A percentile compares a stretch with the other conserved stretches of the same genome.
Evolutionary conservation across 1,140 invertebrate genomes (phyloP).

Genomic region (Drosophila subpulchrella): DNA sequence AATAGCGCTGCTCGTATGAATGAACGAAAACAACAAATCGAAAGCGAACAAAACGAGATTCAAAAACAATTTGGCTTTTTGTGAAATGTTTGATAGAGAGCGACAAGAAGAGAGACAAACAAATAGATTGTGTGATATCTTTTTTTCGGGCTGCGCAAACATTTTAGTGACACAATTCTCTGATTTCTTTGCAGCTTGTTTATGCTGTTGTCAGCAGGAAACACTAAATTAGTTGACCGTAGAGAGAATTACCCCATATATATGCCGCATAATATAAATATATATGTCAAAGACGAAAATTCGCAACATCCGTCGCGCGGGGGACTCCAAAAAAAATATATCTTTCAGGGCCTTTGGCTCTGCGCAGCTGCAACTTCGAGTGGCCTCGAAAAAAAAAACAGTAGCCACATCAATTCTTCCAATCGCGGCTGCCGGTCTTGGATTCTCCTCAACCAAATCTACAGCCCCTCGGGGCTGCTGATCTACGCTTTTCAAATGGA

Average conservation of each 20-base stretch:
- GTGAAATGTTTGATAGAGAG: conserved; percentile 57
- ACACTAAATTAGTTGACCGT: conserved; percentile 79
- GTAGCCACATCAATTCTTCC: conserved; percentile 37
- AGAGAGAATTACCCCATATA: conserved; percentile 72
- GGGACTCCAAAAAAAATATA: conserved; percentile 6
- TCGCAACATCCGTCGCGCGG: conserved; percentile 68
- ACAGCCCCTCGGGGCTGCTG: conserved; percentile 22
- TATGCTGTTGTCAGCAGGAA: conserved; percentile 77
- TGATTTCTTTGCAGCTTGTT: conserved; percentile 39
- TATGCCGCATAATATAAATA: conserved; percentile 31
- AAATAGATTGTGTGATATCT: conserved; percentile 44
- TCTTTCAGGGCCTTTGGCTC: conserved; percentile 6
- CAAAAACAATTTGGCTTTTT: conserved; percentile 51
- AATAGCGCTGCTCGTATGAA: conserved; percentile 33
- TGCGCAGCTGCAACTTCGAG: conserved; percentile 59
- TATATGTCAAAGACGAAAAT: conserved; percentile 60
- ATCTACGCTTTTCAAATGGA: conserved; percentile 66
- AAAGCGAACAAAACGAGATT: conserved; percentile 52
- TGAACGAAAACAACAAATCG: conserved; percentile 46
- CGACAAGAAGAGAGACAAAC: conserved; percentile 23
- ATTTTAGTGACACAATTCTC: conserved; percentile 63
- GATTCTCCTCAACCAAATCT: conserved; percentile 21
- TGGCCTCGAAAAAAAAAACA: conserved; percentile 27
- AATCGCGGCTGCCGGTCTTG: conserved; percentile 53
- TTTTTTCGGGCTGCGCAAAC: conserved; percentile 33